These are phyloP conservation scores for Engraulis encrasicolus DNA, from an alignment of 2,113 vertebrate genomes.

Conservation along the genomic window DNA sequence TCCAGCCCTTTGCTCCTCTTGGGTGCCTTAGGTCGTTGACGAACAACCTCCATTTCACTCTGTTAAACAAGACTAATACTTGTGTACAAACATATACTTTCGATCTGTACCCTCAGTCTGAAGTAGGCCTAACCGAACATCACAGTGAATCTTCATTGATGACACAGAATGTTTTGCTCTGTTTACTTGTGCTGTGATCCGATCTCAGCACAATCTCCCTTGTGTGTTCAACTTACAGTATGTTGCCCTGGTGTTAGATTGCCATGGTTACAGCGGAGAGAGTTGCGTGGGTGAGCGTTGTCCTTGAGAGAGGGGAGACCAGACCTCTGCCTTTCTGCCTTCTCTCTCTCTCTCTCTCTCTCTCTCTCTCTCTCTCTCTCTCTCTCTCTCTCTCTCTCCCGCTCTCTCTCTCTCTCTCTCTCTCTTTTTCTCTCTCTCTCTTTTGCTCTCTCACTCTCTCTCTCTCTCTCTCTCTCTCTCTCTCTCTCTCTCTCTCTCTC, in stretches of 20 bases:
- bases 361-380: not conserved
- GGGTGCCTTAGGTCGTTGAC: too few species aligned
- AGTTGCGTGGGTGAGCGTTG: slow-evolving; percentile 27
- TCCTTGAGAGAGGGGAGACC: slow-evolving; percentile 20
- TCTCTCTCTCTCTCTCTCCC: too few species aligned
- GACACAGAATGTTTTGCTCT: not conserved
- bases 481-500: too few species aligned
- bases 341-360: not conserved
- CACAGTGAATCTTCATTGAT: not conserved
- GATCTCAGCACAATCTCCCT: not conserved
- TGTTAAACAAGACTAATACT: too few species aligned
- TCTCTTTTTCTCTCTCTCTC: too few species aligned
- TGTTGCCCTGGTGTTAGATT: slow-evolving; percentile 56
- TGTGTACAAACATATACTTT: too few species aligned
- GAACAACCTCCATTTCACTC: too few species aligned
- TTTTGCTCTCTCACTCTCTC: too few species aligned
- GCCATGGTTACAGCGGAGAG: slow-evolving; percentile 64
- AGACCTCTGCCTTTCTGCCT: not conserved
- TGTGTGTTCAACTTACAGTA: slow-evolving; percentile 30
- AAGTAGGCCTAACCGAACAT: not conserved
- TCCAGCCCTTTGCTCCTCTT: too few species aligned
- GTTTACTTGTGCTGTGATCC: not conserved
- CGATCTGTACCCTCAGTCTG: too few species aligned
- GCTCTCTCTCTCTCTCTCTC: too few species aligned
- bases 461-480: too few species aligned